Evolutionary conservation across 2,113 vertebrate genomes (phyloP), one percentile per base, ranked within the genome.

Genomic region (Zootoca vivipara): DNA sequence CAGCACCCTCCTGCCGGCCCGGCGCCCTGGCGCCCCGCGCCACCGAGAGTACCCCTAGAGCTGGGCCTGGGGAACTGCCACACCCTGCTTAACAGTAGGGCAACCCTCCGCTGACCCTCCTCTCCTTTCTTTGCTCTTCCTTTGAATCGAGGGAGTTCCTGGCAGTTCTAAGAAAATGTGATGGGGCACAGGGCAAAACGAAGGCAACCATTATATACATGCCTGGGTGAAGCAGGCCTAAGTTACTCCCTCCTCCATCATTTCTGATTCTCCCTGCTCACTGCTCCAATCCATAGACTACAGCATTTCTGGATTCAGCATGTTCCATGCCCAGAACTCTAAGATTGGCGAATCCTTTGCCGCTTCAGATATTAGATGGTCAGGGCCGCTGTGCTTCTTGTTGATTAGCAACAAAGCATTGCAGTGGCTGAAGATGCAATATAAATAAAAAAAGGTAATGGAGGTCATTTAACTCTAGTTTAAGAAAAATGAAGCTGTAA

Each of bases 381-480:
- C 64, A 88, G 38, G 75, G 85, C 82, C 62, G 83, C 82, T 70
- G 87, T 10, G 46, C 46, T 52, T 52, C 69, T 94, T 88, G 46
- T 40, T 89, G 33, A 82, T 91, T 91, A 91, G 18, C 64, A 28
- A 56, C 20, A 15, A 92, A 94, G 75, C 79, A 75, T 4, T 86
- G 58, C 38, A 78, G 3, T 81, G 52, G 58, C 90, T 89, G 77
- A 15, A 90, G 92, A 9, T 62, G 30, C 72, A 86, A 58, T 80
- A 38, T 86, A 81, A 87, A 38, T 85, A 92, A 91, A 74, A 74
- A 83, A 87, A 35, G 42, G 82, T 75, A 88, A 86, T 90, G 5
- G 82, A 83, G 20, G 8, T 78, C 83, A 88, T 86, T 88, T 33
- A 40, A 83, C 84, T 92, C 78, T 89, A 90, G 64, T 72, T 91